phyloP scores from a whole-genome alignment of 2,888 invertebrate genomes.

The Trachelus tabidus region DNA sequence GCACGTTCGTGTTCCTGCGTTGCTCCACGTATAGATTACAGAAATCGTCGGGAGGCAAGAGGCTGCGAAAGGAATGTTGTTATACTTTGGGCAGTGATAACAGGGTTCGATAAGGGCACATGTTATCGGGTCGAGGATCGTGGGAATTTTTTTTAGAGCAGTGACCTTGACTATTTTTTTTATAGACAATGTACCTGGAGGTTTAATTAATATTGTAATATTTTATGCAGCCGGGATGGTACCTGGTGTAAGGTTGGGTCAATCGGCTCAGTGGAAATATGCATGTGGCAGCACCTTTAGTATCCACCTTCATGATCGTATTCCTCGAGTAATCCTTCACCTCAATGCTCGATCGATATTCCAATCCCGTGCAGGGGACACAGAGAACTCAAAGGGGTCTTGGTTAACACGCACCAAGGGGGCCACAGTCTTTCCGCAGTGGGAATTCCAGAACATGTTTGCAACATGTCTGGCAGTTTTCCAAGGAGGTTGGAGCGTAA shows the following conservation, averaged over 20 bases:
- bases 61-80: neutral
- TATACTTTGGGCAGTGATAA: neutral
- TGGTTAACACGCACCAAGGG: neutral
- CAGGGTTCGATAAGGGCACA: neutral
- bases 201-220: neutral
- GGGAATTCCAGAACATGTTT: conserved; percentile 46
- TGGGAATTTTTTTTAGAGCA: neutral
- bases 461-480: conserved; percentile 48
- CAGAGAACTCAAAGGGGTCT: neutral
- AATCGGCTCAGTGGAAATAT: neutral
- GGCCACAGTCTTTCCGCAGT: neutral
- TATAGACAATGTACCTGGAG: neutral
- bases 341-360: neutral
- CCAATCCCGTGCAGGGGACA: neutral
- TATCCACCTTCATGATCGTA: neutral
- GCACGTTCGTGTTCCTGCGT: neutral
- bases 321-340: neutral
- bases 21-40: neutral
- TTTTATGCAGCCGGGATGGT: neutral
- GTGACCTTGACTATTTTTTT: neutral
- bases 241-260: neutral
- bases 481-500: conserved; percentile 54
- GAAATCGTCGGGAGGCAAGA: neutral
- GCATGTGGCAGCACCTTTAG: neutral
- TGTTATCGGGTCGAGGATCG: neutral